Conservation (phyloP, 1,140 invertebrate species). For the Pseudomyrmex flavicornis region DNA sequence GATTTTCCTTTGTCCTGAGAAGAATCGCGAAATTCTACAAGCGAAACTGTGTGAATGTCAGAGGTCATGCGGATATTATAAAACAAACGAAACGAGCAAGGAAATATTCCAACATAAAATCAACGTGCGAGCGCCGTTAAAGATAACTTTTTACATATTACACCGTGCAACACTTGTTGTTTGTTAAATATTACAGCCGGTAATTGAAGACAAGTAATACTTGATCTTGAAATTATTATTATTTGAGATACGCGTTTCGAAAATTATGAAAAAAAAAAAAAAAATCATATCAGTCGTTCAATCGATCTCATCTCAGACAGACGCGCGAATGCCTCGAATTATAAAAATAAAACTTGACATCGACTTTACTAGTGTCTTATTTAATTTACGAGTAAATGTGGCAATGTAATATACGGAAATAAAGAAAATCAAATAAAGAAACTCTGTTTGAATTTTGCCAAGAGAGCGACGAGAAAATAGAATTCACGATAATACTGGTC, state of each 20-base stretch:
- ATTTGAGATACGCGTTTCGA: neutral
- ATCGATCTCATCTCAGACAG: too few species aligned
- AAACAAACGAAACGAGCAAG: neutral
- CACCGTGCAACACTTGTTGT: too few species aligned
- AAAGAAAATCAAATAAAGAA: too few species aligned
- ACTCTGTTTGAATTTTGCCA: too few species aligned
- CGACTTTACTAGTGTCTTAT: too few species aligned
- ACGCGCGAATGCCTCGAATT: too few species aligned
- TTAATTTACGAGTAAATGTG: too few species aligned
- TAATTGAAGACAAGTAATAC: neutral
- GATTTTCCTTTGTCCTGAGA: neutral
- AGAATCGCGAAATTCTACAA: conserved; percentile 21
- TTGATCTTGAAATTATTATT: neutral
- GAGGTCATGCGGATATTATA: conserved; percentile 21
- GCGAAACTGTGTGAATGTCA: conserved; percentile 22
- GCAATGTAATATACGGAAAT: too few species aligned
- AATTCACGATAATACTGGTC: too few species aligned
- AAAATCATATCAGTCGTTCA: neutral
- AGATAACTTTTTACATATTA: neutral
- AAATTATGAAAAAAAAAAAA: neutral
- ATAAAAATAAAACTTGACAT: too few species aligned
- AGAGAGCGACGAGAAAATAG: too few species aligned
- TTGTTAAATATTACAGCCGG: conserved; percentile 14
- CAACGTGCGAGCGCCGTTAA: neutral
- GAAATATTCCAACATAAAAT: conserved; percentile 32